Evolutionary conservation across 2,113 vertebrate genomes (phyloP), one percentile per base, ranked within the genome.

Genomic region (Ammodytes dubius): DNA sequence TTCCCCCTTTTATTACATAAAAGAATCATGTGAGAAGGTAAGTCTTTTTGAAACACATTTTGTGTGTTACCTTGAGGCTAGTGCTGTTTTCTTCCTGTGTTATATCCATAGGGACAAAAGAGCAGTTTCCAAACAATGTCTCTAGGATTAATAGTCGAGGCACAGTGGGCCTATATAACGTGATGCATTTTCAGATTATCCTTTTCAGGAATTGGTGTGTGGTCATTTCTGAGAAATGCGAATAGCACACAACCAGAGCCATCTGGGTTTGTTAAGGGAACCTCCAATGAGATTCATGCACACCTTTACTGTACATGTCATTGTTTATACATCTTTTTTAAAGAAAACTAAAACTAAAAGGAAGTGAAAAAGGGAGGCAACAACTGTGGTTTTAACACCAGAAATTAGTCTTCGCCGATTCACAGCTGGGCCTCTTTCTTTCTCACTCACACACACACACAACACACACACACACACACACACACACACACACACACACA

Each of bases 311-410:
- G 0, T 1, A 54, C 6, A 11, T 68, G 4, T 67, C 0, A 19
- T 43, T 0, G 39, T 40, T 27, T 8, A 17, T 3, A 2, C 13
- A 7, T 27, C 0, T 46, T 1, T 64, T 40, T 14, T 10, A 17
- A 15, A 45, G 2, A 46, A 15, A 11, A 7, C 7, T 66, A 7
- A 58, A n/a, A 49, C 3, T 57, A 70, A 74, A 47, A 71, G 77
- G 79, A 89, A 88, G 78, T 79, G 72, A 80, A 49, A 59, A 6
- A 0, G 14, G 19, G 47, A 12, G 60, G 37, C 35, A 15, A 46
- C 57, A 8, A 8, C 12, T 14, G 6, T 27, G 13, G 14, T 1
- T 85, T 56, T 7, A 27, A 74, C 66, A 73, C 12, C 56, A 52
- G 43, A 9, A 43, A 68, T 57, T 61, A 54, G 3, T 13, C 1